Conservation (phyloP, 2,113 vertebrate species). For the Sisor rabdophorus region DNA sequence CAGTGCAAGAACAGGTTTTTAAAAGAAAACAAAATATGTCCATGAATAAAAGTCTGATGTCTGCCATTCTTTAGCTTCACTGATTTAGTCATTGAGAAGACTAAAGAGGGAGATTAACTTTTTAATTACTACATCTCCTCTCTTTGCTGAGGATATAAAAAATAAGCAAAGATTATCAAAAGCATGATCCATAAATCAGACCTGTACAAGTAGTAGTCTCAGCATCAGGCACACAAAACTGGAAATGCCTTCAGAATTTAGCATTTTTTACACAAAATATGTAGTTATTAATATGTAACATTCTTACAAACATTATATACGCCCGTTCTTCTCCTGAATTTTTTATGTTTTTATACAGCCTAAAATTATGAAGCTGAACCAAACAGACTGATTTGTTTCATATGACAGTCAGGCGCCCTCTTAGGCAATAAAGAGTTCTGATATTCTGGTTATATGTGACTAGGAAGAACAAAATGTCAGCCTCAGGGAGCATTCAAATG, state of each 20-base stretch:
- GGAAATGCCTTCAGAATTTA: too few relatives aligned
- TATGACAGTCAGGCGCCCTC: too few relatives aligned
- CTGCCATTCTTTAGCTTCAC: constrained; percentile 14
- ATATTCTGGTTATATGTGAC: not conserved
- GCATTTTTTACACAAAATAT: too few relatives aligned
- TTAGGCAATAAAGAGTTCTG: too few relatives aligned
- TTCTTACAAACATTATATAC: too few relatives aligned
- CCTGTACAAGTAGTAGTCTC: not conserved
- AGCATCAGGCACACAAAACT: too few relatives aligned
- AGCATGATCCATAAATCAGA: not conserved
- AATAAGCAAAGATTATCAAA: not conserved
- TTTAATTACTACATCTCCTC: not conserved
- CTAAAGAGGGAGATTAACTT: constrained; percentile 7
- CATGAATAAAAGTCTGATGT: constrained; percentile 12
- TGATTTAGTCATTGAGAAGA: constrained; percentile 29
- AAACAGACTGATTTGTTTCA: not conserved
- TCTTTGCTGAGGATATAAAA: constrained; percentile 12
- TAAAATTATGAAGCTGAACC: too few relatives aligned
- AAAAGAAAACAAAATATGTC: not conserved
- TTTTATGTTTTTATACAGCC: too few relatives aligned
- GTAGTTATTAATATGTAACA: too few relatives aligned
- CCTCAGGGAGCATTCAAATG: too few relatives aligned
- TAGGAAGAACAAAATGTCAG: not conserved
- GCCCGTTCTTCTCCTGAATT: too few relatives aligned
- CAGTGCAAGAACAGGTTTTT: not conserved